A percentile compares a stretch with the other conserved stretches of the same genome.
phyloP scores from a whole-genome alignment of 2,888 invertebrate genomes.

The Diploptera punctata region DNA sequence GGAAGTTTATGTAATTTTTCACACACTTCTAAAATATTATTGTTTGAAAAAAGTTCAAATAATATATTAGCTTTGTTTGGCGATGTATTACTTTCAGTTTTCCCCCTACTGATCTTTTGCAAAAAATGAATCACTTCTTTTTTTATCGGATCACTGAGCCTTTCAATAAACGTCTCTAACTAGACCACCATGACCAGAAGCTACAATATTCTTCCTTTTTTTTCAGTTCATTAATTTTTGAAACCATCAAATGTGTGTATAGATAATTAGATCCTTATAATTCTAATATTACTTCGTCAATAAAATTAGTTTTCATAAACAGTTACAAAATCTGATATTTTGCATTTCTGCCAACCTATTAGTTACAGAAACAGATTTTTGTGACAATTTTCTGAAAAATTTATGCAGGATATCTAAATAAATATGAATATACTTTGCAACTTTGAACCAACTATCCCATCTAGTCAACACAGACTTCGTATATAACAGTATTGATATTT shows the following conservation, averaged over 20 bases:
- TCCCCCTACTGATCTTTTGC: too few species aligned
- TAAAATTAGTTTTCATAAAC: neutral
- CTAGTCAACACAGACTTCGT: neutral
- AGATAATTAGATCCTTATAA: neutral
- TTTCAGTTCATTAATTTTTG: neutral
- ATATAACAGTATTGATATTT: neutral
- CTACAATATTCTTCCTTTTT: neutral
- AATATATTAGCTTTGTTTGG: too few species aligned
- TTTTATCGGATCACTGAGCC: neutral
- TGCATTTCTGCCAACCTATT: neutral
- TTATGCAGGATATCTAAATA: neutral
- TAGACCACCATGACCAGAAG: neutral
- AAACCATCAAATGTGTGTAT: neutral
- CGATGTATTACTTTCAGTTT: too few species aligned
- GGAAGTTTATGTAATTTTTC: too few species aligned
- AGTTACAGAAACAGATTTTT: neutral
- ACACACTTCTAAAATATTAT: too few species aligned
- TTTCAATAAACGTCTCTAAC: neutral
- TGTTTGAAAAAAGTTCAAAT: too few species aligned
- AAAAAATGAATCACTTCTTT: neutral
- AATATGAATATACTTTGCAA: neutral
- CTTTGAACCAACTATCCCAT: conserved; percentile 6
- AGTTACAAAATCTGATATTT: neutral
- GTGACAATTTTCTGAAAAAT: neutral
- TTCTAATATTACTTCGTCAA: neutral